These are phyloP conservation scores for Chloroceryle inda DNA, from an alignment of 2,797 vertebrate genomes.

Conservation along the genomic window DNA sequence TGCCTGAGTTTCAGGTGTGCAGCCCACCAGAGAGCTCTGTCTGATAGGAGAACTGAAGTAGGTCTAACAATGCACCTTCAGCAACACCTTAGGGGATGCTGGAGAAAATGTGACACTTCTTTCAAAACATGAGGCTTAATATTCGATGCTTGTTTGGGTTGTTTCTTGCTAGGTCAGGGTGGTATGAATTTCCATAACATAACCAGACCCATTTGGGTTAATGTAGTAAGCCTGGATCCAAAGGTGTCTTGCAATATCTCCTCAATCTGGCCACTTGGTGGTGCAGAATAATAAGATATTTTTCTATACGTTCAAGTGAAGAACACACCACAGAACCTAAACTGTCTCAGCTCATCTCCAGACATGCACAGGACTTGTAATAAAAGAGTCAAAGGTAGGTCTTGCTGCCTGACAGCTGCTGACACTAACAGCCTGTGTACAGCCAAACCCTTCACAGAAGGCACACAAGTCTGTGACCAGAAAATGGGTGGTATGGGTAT, in stretches of 20 bases:
- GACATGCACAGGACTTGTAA: not conserved
- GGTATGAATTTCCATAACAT: not conserved
- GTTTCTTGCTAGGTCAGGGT: not conserved
- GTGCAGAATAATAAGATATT: slow-evolving; percentile 83
- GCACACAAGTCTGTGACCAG: not conserved
- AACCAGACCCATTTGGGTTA: not conserved
- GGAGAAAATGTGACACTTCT: not conserved
- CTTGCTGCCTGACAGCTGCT: not conserved
- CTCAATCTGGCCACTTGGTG: slow-evolving; percentile 81
- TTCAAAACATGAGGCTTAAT: not conserved
- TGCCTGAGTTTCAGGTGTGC: not conserved
- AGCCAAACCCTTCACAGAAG: not conserved
- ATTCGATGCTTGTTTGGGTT: not conserved
- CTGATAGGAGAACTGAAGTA: not conserved
- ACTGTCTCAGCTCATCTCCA: not conserved
- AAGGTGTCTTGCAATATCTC: slow-evolving; percentile 60
- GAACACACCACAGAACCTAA: not conserved
- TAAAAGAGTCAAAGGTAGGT: not conserved
- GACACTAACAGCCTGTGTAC: not conserved
- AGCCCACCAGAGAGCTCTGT: not conserved
- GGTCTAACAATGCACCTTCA: not conserved
- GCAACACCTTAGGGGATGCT: not conserved
- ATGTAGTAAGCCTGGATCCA: not conserved
- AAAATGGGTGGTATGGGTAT: not conserved
- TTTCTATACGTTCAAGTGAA: not conserved